Percentiles rank a stretch among this genome's conserved stretches.
Evolutionary conservation across 2,888 invertebrate species (phyloP).

Genomic region (Sicus ferrugineus): DNA sequence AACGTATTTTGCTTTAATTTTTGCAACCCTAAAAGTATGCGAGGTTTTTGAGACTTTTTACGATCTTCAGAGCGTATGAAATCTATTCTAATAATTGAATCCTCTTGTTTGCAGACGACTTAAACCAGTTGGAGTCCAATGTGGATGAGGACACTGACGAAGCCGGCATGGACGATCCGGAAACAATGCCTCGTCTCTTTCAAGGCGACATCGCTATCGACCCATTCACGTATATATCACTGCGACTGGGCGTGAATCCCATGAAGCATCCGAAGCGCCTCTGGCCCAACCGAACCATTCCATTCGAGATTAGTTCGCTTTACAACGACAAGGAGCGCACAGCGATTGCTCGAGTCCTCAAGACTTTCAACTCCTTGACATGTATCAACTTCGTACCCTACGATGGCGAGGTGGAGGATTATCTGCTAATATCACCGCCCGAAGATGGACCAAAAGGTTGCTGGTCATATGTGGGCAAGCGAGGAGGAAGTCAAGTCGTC

Average conservation of each 20-base stretch:
- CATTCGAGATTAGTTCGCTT: constrained; percentile 72
- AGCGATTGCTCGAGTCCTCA: constrained; percentile 70
- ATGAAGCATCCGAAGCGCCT: constrained; percentile 72
- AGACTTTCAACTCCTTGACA: constrained; percentile 71
- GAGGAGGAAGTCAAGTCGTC: constrained; percentile 78
- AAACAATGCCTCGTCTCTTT: constrained; percentile 72
- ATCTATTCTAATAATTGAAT: too few species aligned
- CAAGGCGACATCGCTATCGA: constrained; percentile 76
- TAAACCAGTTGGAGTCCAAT: constrained; percentile 49
- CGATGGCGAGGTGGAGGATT: constrained; percentile 72
- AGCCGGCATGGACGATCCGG: constrained; percentile 67
- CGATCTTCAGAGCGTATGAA: too few species aligned
- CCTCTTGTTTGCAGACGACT: constrained; percentile 46
- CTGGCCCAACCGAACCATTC: constrained; percentile 73
- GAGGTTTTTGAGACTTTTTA: too few species aligned
- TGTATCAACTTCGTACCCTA: constrained; percentile 73
- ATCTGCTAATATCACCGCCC: constrained; percentile 71
- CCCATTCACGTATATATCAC: constrained; percentile 69
- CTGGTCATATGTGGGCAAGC: constrained; percentile 79
- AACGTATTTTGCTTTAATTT: too few species aligned
- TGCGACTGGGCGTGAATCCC: constrained; percentile 72
- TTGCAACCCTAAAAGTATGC: too few species aligned
- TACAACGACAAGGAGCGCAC: constrained; percentile 65
- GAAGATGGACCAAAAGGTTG: constrained; percentile 75
- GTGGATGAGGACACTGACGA: constrained; percentile 44